These are phyloP conservation scores for Rhinopomastus cyanomelas DNA, from an alignment of 2,113 vertebrate genomes.

Conservation along the genomic window DNA sequence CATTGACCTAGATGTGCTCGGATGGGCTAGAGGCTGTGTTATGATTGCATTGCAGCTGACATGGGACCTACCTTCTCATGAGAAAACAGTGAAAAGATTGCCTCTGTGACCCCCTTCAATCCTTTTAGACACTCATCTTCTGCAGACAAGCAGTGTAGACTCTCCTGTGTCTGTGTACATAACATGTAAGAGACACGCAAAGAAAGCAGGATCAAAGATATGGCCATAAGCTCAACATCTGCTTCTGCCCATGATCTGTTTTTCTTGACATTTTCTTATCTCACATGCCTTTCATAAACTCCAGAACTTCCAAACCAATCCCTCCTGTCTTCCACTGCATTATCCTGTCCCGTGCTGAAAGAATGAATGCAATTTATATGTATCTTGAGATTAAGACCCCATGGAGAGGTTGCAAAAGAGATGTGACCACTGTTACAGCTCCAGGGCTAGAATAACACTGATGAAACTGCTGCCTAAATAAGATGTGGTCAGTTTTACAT, in stretches of 20 bases:
- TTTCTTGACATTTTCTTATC: conserved; percentile 57
- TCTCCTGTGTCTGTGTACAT: not conserved
- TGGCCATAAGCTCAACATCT: conserved; percentile 39
- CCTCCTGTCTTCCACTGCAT: conserved; percentile 10
- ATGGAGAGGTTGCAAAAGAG: not conserved
- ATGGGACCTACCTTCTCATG: not conserved
- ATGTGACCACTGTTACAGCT: not conserved
- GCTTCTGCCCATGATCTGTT: conserved; percentile 38
- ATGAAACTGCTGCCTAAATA: not conserved
- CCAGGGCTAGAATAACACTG: not conserved
- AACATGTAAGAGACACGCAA: not conserved
- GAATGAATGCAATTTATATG: conserved; percentile 4
- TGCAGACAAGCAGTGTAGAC: not conserved
- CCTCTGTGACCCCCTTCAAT: not conserved
- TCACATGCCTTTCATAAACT: conserved; percentile 36
- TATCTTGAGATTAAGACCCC: conserved; percentile 7
- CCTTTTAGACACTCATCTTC: not conserved
- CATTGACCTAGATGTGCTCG: not conserved
- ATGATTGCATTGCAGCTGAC: not conserved
- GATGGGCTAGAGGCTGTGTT: not conserved
- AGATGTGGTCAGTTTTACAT: not conserved
- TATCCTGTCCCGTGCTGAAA: not conserved
- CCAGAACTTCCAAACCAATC: conserved; percentile 16
- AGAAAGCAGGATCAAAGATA: conserved; percentile 20
- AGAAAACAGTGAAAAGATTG: not conserved